Conservation (phyloP, 2,797 vertebrate species). For the Galagoides demidoff region DNA sequence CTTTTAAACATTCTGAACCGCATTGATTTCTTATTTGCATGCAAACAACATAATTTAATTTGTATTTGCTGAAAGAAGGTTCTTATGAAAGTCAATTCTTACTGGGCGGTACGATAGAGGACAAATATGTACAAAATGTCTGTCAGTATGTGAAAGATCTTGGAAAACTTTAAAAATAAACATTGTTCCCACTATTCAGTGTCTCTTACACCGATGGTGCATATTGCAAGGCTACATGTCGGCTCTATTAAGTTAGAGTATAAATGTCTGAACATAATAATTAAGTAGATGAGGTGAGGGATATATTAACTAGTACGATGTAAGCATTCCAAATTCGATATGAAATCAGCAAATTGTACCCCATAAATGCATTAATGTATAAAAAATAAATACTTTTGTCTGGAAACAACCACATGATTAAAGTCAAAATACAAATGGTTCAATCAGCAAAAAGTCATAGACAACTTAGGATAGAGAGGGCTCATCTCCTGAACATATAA, state of each 20-base stretch:
- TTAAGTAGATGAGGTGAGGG: too few species aligned
- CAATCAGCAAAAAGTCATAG: neutral
- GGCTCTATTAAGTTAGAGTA: too few species aligned
- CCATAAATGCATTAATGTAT: too few species aligned
- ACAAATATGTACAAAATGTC: neutral
- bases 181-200: too few species aligned
- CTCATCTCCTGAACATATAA: neutral
- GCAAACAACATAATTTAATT: neutral
- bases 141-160: neutral
- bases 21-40: constrained; percentile 3
- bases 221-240: too few species aligned
- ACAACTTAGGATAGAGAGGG: neutral
- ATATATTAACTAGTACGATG: too few species aligned
- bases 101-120: neutral
- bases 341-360: too few species aligned
- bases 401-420: neutral
- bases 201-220: too few species aligned
- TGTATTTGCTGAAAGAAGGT: neutral
- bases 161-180: neutral
- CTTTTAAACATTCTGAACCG: neutral
- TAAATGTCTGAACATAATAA: too few species aligned
- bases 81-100: neutral
- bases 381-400: neutral
- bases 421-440: neutral
- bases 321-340: too few species aligned